A percentile compares a stretch with the other conserved stretches of the same genome.
These are phyloP conservation scores for Tetragnatha versicolor DNA, from an alignment of 1,140 invertebrate species.

Conservation along the genomic window DNA sequence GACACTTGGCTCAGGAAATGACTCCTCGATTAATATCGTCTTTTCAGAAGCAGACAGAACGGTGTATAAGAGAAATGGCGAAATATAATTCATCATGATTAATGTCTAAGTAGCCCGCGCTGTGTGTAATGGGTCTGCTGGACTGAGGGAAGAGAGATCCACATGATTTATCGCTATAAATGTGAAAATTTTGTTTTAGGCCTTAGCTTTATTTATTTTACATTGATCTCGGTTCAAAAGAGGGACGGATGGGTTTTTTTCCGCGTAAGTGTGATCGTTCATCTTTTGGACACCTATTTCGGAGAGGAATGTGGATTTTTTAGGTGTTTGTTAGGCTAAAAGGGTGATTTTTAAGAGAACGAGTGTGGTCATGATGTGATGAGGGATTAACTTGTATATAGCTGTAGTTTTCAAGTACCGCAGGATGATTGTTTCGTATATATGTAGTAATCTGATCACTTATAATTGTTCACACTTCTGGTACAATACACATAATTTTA, in stretches of 20 bases:
- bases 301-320: no score
- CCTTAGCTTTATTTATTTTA: neutral
- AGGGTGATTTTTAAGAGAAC: no score
- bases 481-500: no score
- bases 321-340: no score
- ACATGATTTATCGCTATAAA: constrained; percentile 24
- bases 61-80: neutral
- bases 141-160: neutral
- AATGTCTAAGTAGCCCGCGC: neutral
- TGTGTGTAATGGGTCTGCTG: constrained; percentile 13
- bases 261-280: neutral
- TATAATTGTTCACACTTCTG: no score
- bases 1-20: neutral
- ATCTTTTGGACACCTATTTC: no score
- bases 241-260: no score
- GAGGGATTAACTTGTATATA: no score
- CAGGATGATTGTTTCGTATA: no score
- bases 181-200: constrained; percentile 11
- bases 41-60: neutral
- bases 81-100: constrained; percentile 37
- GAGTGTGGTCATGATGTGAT: no score
- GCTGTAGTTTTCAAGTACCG: no score
- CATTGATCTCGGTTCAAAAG: constrained; percentile 6
- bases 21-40: constrained; percentile 4
- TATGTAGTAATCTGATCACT: no score